Evolutionary conservation across 2,113 vertebrate genomes (phyloP).

Genomic region (Tragelaphus scriptus): DNA sequence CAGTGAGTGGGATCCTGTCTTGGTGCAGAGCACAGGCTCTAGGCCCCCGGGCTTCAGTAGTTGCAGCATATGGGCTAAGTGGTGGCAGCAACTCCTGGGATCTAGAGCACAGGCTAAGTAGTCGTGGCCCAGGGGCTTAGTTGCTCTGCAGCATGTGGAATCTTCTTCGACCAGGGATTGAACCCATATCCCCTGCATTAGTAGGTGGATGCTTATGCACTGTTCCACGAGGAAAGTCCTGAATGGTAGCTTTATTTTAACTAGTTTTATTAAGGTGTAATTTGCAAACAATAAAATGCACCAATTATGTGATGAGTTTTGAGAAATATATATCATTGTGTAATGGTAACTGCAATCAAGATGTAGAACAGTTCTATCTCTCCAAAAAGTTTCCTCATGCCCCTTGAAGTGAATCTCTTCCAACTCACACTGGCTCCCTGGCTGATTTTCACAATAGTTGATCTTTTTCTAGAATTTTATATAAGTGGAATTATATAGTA

Average conservation of each 20-base stretch:
- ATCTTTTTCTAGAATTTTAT: neutral
- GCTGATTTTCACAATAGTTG: neutral
- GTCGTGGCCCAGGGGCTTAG: neutral
- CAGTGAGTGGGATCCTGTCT: neutral
- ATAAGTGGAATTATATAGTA: neutral
- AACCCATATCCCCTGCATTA: neutral
- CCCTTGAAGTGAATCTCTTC: neutral
- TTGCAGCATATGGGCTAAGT: neutral
- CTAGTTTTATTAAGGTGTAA: neutral
- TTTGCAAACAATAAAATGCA: neutral
- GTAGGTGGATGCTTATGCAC: neutral
- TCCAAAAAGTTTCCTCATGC: neutral
- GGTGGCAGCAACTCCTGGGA: neutral
- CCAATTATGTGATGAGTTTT: neutral
- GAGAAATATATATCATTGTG: neutral
- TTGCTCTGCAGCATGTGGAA: neutral
- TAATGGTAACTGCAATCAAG: neutral
- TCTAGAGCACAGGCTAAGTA: neutral
- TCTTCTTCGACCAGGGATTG: neutral
- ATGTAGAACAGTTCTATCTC: neutral
- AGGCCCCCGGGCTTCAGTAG: neutral
- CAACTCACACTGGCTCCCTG: neutral
- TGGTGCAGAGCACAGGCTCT: neutral
- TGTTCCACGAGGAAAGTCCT: neutral
- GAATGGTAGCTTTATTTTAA: neutral